A percentile compares a stretch with the other conserved stretches of the same genome.
Evolutionary conservation across 92 coral and sea anemone species (phyloP).

Genomic region (Plumapathes pennacea): DNA sequence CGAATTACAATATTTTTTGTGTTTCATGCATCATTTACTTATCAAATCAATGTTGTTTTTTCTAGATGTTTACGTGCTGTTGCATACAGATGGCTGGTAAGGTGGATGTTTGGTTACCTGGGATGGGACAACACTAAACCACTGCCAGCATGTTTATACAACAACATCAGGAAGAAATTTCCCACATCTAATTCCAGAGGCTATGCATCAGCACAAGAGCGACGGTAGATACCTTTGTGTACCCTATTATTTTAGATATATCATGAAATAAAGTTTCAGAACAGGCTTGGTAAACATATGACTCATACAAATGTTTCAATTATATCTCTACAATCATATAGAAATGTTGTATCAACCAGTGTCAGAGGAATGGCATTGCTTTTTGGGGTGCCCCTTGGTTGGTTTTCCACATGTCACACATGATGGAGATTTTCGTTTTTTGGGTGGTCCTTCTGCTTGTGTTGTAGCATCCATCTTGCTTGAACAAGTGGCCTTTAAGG

Average conservation of each 20-base stretch:
- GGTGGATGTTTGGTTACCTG: conserved; percentile 26
- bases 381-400: conserved; percentile 25
- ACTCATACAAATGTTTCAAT: too few species aligned
- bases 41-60: too few species aligned
- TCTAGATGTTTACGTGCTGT: conserved; percentile 15
- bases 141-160: conserved; percentile 6
- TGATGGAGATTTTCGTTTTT: conserved; percentile 21
- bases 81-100: conserved; percentile 32
- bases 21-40: conserved; percentile 1
- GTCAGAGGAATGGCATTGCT: too few species aligned
- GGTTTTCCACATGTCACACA: conserved; percentile 26
- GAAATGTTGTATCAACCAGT: too few species aligned
- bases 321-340: too few species aligned
- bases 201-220: not conserved
- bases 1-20: conserved; percentile 1
- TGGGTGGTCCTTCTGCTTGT: conserved; percentile 2
- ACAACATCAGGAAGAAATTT: not conserved
- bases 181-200: conserved; percentile 1
- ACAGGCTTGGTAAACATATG: too few species aligned
- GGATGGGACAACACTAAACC: conserved; percentile 20
- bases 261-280: too few species aligned
- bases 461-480: conserved; percentile 21
- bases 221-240: too few species aligned
- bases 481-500: conserved; percentile 17
- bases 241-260: too few species aligned